Evolutionary conservation across 2,797 vertebrate species (phyloP), one percentile per base, ranked within the genome.

Genomic region (Arvicola amphibius): DNA sequence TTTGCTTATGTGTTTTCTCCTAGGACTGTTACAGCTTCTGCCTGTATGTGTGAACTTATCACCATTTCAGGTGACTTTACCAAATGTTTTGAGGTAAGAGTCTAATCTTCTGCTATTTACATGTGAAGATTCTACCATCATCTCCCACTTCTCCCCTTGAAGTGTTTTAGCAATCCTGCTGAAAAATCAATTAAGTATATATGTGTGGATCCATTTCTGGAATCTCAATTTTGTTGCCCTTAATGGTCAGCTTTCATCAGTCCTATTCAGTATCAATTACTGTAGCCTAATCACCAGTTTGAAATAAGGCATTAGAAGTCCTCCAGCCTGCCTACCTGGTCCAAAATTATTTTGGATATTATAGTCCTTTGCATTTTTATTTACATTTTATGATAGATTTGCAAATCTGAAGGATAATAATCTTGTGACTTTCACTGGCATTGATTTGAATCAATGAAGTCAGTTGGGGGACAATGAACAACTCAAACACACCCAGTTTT

Each of bases 301-400:
- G 48, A 96, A 93, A 96, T 90, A 93, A 84, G 27, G 27, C 80
- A n/a, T 71, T 76, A 34, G 56, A 83, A 67, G 27, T 56, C 16
- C 10, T 90, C 12, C n/a, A 89, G 56, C 9, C 67, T 67, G 29
- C 83, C 32, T 11, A 59, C 59, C 16, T 88, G 84, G 46, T 69
- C 61, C 32, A 93, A 81, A 84, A 76, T 53, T 59, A 19, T 37
- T 87, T 94, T 83, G 69, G 37, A 32, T 92, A 63, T 69, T 73
- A 10, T 79, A 67, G 11, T 10, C 4, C 56, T 91, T 89, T 81
- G 51, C 7, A 76, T 53, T 86, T 92, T 76, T 65, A 91, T 29
- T 37, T 71, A 83, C 46, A 71, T 84, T 87, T 95, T 96, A 84
- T n/a, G 88, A 79, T 37, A 81, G 48, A 37, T 34, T 92, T 67